These are phyloP conservation scores for Leptinotarsa peninsularis DNA, from an alignment of 2,888 invertebrate genomes.

Conservation along the genomic window DNA sequence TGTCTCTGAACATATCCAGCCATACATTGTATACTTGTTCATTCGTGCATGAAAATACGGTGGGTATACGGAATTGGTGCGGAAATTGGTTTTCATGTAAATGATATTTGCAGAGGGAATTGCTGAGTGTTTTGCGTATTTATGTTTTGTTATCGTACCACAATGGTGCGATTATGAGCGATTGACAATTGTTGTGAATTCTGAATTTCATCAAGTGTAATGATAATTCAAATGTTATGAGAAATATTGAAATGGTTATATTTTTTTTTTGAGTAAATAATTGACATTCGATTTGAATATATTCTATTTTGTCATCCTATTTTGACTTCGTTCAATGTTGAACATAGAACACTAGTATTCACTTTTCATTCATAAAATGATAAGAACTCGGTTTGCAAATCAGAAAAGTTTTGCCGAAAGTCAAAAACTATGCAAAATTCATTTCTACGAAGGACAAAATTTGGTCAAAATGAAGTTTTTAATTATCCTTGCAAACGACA, in stretches of 20 bases:
- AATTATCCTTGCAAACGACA: too few relatives aligned
- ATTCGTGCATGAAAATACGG: not conserved
- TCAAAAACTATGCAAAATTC: too few relatives aligned
- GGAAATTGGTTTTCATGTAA: not conserved
- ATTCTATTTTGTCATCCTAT: too few relatives aligned
- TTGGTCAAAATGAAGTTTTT: too few relatives aligned
- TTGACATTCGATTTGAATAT: too few relatives aligned
- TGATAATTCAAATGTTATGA: not conserved
- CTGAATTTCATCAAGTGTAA: not conserved
- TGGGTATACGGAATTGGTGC: not conserved
- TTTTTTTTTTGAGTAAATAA: too few relatives aligned
- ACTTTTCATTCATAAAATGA: too few relatives aligned
- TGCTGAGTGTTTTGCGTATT: not conserved
- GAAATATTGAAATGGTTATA: not conserved
- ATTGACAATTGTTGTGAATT: not conserved
- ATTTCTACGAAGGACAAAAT: too few relatives aligned
- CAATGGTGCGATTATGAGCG: not conserved
- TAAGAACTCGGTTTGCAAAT: too few relatives aligned
- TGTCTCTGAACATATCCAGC: not conserved
- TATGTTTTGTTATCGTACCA: not conserved
- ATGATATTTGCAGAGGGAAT: not conserved
- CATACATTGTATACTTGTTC: not conserved
- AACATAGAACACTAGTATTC: too few relatives aligned
- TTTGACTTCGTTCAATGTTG: too few relatives aligned
- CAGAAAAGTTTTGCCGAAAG: too few relatives aligned